Evolutionary conservation across 2,888 invertebrate genomes (phyloP), one percentile per base, ranked within the genome.

Genomic region (Sturmia bella): DNA sequence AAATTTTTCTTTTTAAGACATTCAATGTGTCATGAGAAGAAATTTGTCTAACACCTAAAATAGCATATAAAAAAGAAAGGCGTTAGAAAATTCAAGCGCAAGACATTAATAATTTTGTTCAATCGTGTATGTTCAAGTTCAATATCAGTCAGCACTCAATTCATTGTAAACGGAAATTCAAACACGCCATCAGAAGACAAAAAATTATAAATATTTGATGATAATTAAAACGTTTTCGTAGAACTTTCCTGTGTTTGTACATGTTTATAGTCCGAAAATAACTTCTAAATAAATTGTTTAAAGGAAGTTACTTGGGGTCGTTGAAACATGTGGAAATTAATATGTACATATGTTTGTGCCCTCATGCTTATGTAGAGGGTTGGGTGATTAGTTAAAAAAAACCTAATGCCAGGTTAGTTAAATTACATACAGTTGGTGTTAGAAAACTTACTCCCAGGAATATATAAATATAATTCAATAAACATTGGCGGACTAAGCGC

Each of bases 51-150:
- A 77, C 63, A 48, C 77, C 63, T 70, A 2, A 15, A 63, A 11
- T 37, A 39, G 15, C 21, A 37, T 13, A 11, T 27, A 19, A 57
- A 19, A 27, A 32, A n/a, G 50, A 27, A 4, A 75, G 50, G 66
- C 27, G 57, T 59, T 59, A 39, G 24, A 39, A 73, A 61, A 59
- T 11, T 27, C 7, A 13, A 54, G 45, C 21, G 1, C n/a, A 43
- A 45, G 39, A 39, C 41, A 15, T 66, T 66, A 66, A 66, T 45
- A 43, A 32, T 27, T 52, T 64, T 54, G 13, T 43, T 21, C 13
- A 52, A 37, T 77, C 54, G 69, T 54, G n/a, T n/a, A n/a, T n/a
- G 68, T 76, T 56, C 48, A 48, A 21, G 45, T 52, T 6, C 37
- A 48, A 57, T 37, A 57, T n/a, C 32, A 45, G 37, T n/a, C 32